These are phyloP conservation scores for Otus scops DNA, from an alignment of 2,797 vertebrate species.

Conservation along the genomic window DNA sequence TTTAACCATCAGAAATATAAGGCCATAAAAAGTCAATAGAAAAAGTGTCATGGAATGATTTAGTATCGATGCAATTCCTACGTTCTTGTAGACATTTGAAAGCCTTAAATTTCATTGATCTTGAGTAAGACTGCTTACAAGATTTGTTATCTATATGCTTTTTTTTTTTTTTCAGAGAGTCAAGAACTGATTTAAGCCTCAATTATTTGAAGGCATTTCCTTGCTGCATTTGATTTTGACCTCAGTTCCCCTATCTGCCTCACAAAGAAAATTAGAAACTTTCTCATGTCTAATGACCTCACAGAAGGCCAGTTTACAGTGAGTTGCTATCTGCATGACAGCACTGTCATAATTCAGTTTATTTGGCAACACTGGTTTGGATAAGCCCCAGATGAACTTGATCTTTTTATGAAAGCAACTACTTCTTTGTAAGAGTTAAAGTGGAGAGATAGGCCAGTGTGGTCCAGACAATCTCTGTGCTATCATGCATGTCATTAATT, in stretches of 20 bases:
- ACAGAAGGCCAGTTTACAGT: not conserved
- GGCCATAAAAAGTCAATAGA: not conserved
- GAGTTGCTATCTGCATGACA: not conserved
- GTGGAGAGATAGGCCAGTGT: not conserved
- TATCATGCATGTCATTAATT: not conserved
- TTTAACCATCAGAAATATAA: not conserved
- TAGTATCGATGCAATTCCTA: not conserved
- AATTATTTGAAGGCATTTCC: not conserved
- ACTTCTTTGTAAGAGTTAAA: not conserved
- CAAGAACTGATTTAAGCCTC: not conserved
- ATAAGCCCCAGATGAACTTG: not conserved
- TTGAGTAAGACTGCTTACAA: not conserved
- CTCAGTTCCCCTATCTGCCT: not conserved
- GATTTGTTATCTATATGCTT: not conserved
- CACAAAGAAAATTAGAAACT: not conserved
- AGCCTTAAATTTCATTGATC: not conserved
- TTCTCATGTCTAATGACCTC: not conserved
- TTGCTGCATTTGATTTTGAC: not conserved
- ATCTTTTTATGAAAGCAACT: not conserved
- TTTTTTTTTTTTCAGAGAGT: not conserved
- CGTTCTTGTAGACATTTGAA: not conserved
- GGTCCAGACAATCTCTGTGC: not conserved
- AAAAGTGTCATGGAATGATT: not conserved
- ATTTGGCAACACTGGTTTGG: not conserved
- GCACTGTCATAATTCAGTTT: not conserved